Base-by-base conservation (phyloP, 2,888 invertebrate species). In the Lamellibrachia satsuma region DNA sequence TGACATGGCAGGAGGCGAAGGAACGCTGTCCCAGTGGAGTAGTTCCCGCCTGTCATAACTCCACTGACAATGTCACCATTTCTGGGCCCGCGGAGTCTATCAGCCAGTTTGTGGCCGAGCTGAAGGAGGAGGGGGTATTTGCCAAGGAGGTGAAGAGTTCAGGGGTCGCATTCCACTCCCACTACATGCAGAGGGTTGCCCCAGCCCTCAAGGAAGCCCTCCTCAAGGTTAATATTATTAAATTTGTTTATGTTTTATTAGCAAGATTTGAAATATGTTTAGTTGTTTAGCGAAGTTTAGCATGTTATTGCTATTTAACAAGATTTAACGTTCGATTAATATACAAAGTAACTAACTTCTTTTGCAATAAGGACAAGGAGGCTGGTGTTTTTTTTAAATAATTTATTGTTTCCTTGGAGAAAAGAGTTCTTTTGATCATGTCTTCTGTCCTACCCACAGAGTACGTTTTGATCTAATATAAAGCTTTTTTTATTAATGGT, bases 11-110 rank as follows among this genome's bases (percentile, higher is more conserved):
- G 91, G 96, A 96, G 93, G 96, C 96, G 22, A 94, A 95, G 91
- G 93, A 93, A 3, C 95, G 95, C 93, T 96, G 96, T 93, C 96
- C 96, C 2, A 93, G 94, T 55, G 96, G 96, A 27, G 96, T 96
- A 7, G 96, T 96, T 22, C 96, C 96, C 11, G n/a, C n/a, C n/a
- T n/a, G n/a, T n/a, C n/a, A n/a, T n/a, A n/a, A n/a, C n/a, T n/a
- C n/a, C n/a, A n/a, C 97, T 94, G 99, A 99, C 96, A 99, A 98
- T 95, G 99, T 99, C 9, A 99, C 99, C 22, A 97, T 99, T 94
- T 99, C 99, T 4, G 92, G 94, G 0, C 98, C 98, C 0, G 97
- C 97, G 90, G 97, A 95, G 6, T 94, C 94, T 1, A 95, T 96
- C 22, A 92, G 94, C 3, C 92, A 94, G 52, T 96, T 96, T 95